Evolutionary conservation across 2,888 invertebrate genomes (phyloP).

Genomic region (Archips xylosteana): DNA sequence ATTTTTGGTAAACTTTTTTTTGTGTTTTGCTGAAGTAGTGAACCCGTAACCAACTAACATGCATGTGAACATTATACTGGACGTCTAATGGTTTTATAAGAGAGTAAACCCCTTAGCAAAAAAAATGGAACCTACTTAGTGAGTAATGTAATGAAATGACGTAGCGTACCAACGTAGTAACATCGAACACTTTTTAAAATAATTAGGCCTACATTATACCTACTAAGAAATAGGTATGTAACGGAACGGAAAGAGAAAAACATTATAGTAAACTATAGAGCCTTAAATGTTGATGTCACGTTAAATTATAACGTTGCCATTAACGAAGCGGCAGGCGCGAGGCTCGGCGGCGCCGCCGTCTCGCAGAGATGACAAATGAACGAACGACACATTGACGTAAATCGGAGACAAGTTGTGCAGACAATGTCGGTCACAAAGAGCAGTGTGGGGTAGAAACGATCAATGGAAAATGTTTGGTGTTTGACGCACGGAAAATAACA

Average conservation of each 20-base stretch:
- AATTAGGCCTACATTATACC: neutral
- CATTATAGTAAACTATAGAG: neutral
- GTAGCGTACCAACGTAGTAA: no score
- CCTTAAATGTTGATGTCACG: slow-evolving; percentile 7
- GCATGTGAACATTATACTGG: no score
- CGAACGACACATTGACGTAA: slow-evolving; percentile 31
- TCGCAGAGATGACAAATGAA: slow-evolving; percentile 26
- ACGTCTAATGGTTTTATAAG: no score
- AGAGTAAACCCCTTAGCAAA: no score
- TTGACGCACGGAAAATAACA: no score
- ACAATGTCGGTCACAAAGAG: slow-evolving; percentile 11
- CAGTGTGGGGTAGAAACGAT: neutral
- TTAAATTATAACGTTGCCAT: slow-evolving; percentile 26
- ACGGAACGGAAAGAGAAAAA: neutral
- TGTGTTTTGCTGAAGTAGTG: no score
- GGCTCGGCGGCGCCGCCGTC: slow-evolving; percentile 33
- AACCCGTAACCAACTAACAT: no score
- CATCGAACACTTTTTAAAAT: no score
- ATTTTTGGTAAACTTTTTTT: no score
- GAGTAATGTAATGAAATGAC: no score
- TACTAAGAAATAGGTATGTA: neutral
- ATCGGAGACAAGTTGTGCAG: slow-evolving; percentile 10
- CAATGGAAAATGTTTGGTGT: no score
- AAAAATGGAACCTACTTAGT: no score
- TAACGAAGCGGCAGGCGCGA: slow-evolving; percentile 25